Percentiles rank a stretch among this genome's conserved stretches.
phyloP scores from a whole-genome alignment of 2,888 invertebrate species.

The Deilephila porcellus region DNA sequence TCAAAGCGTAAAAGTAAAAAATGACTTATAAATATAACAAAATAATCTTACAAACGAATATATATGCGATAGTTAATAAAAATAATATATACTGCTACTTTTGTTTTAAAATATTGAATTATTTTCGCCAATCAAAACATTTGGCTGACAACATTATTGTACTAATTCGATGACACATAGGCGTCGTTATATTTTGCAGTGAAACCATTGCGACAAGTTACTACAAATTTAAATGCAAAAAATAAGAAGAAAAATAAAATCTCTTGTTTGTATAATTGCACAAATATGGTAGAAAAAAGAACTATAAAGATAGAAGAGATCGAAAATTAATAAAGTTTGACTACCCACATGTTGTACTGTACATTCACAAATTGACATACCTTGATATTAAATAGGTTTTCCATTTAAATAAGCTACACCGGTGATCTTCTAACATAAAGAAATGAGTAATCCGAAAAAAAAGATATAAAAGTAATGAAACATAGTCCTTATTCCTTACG shows the following conservation, averaged over 20 bases:
- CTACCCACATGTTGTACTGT: background rate
- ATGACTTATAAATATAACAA: background rate
- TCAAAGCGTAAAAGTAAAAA: conserved; percentile 11
- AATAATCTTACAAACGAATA: background rate
- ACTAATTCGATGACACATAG: background rate
- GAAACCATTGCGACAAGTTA: background rate
- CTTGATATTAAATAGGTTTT: background rate
- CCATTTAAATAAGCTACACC: too few relatives aligned
- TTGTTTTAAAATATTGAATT: background rate
- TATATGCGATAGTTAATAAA: background rate
- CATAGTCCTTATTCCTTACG: too few relatives aligned
- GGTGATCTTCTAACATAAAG: too few relatives aligned
- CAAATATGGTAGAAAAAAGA: background rate
- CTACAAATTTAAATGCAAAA: too few relatives aligned
- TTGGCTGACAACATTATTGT: background rate
- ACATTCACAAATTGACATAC: background rate
- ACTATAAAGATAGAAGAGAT: background rate
- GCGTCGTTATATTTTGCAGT: background rate
- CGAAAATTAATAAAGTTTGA: background rate
- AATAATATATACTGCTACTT: background rate
- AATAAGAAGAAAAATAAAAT: background rate
- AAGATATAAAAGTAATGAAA: too few relatives aligned
- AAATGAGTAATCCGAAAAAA: too few relatives aligned
- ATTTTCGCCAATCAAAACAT: conserved; percentile 1
- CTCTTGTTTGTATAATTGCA: background rate